Conservation (phyloP, 2,888 invertebrate genomes). For the Hypselothyrea guttata region DNA sequence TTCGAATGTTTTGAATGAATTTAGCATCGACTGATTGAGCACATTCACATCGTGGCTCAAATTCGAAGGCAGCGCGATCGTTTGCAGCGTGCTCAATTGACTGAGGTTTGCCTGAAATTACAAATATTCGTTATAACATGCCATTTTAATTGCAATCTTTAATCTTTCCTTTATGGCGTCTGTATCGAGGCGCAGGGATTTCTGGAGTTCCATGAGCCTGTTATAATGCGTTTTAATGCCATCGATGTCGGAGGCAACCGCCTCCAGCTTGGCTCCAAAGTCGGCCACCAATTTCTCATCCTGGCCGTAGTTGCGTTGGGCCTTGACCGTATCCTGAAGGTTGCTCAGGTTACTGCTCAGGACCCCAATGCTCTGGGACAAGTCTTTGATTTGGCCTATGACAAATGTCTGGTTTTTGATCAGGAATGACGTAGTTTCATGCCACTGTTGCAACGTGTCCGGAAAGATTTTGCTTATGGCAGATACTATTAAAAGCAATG, state of each 20-base stretch:
- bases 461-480: constrained; percentile 88
- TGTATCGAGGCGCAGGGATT: constrained; percentile 65
- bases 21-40: constrained; percentile 58
- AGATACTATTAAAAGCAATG: constrained; percentile 83
- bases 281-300: constrained; percentile 81
- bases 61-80: constrained; percentile 57
- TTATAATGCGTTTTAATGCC: constrained; percentile 78
- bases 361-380: constrained; percentile 84
- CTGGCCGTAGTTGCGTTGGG: constrained; percentile 78
- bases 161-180: constrained; percentile 52
- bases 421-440: constrained; percentile 87
- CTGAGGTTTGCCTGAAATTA: constrained; percentile 68
- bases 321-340: constrained; percentile 68
- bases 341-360: constrained; percentile 83
- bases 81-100: constrained; percentile 46
- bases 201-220: constrained; percentile 71
- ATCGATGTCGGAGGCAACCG: constrained; percentile 79
- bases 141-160: not conserved
- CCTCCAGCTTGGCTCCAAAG: constrained; percentile 82
- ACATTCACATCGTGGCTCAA: constrained; percentile 60
- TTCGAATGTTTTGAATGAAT: constrained; percentile 65
- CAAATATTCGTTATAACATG: not conserved
- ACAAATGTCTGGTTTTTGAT: constrained; percentile 87
- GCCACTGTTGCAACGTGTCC: constrained; percentile 88
- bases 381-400: constrained; percentile 84